Percentiles rank a stretch among this genome's conserved stretches.
These are phyloP conservation scores for Daktulosphaira vitifoliae DNA, from an alignment of 1,140 invertebrate genomes.

Conservation along the genomic window DNA sequence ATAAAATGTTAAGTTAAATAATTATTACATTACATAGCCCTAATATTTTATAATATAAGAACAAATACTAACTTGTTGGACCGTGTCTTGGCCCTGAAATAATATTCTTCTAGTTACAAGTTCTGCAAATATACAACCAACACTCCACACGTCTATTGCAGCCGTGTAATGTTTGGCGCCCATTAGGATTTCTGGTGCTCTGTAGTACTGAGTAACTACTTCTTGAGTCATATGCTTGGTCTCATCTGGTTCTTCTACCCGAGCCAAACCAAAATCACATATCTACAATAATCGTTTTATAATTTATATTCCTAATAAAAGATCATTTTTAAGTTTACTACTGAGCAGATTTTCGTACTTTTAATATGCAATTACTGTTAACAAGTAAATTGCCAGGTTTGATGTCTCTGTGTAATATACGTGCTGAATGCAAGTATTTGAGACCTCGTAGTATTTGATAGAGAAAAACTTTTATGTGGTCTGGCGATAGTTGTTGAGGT, in stretches of 20 bases:
- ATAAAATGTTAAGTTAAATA: no score
- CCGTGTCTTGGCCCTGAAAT: slow-evolving; percentile 91
- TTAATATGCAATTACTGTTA: slow-evolving; percentile 96
- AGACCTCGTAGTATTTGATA: slow-evolving; percentile 98
- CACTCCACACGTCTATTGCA: slow-evolving; percentile 96
- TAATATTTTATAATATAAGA: no score
- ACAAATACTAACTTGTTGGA: slow-evolving; percentile 68
- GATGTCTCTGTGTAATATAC: slow-evolving; percentile 96
- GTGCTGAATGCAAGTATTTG: slow-evolving; percentile 95
- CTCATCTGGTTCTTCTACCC: slow-evolving; percentile 88
- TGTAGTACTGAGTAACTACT: slow-evolving; percentile 97
- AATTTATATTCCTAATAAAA: not conserved
- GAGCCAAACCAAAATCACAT: slow-evolving; percentile 93
- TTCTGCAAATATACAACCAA: slow-evolving; percentile 99
- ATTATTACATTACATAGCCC: not conserved
- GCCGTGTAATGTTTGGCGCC: slow-evolving; percentile 95
- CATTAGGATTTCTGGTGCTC: slow-evolving; percentile 96
- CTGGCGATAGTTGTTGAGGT: slow-evolving; percentile 91
- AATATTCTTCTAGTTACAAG: slow-evolving; percentile 88
- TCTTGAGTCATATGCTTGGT: slow-evolving; percentile 97
- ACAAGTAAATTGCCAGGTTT: slow-evolving; percentile 98
- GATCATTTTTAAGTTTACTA: not conserved
- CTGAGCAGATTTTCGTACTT: slow-evolving; percentile 51
- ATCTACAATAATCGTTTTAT: slow-evolving; percentile 53
- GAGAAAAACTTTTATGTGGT: slow-evolving; percentile 99